Conservation (phyloP, 1,140 invertebrate species). For the Brachionus asplanchnoidis region DNA sequence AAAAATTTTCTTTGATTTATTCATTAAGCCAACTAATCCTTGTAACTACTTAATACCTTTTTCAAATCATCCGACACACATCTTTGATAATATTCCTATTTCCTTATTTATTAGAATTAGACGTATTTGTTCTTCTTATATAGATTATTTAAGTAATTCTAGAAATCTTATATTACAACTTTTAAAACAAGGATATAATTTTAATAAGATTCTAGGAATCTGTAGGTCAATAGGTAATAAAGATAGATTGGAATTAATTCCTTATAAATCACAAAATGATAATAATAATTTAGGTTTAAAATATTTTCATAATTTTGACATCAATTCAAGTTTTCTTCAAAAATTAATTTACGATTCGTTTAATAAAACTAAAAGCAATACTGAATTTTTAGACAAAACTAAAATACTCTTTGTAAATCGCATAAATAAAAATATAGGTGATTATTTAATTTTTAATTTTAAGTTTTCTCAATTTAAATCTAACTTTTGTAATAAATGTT, state of each 20-base stretch:
- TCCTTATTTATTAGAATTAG: background rate
- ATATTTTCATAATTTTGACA: too few species aligned
- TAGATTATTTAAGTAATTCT: background rate
- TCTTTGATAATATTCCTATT: constrained; percentile 6
- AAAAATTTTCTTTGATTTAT: background rate
- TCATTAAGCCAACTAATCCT: background rate
- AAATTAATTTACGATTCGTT: too few species aligned
- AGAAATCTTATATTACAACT: background rate
- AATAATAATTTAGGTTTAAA: background rate
- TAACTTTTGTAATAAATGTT: too few species aligned
- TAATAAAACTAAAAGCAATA: too few species aligned
- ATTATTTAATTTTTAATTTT: too few species aligned
- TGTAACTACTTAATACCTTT: background rate
- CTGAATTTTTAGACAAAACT: too few species aligned
- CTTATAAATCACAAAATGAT: background rate
- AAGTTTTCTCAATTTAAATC: too few species aligned
- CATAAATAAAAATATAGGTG: too few species aligned
- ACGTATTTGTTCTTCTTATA: background rate
- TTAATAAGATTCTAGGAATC: background rate
- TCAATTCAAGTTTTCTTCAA: too few species aligned
- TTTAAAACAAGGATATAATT: background rate
- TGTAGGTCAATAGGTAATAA: background rate
- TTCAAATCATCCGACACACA: background rate
- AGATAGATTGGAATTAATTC: background rate
- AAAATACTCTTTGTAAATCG: too few species aligned